Conservation (phyloP, 2,113 vertebrate genomes). For the Gavia stellata region DNA sequence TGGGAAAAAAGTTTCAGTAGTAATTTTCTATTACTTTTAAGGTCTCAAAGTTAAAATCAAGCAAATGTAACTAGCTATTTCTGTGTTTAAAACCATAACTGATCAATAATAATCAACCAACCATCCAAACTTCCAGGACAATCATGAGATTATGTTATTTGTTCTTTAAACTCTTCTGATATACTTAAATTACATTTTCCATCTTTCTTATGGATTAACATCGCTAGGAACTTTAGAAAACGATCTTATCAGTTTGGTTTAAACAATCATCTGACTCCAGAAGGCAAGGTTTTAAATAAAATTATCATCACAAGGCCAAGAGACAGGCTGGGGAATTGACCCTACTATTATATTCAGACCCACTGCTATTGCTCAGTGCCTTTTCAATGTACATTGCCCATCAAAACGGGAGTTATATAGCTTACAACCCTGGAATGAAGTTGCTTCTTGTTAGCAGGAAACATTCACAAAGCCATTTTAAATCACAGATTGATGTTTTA, state of each 20-base stretch:
- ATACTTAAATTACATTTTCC: neutral
- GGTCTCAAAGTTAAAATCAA: neutral
- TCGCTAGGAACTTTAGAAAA: neutral
- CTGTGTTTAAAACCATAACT: neutral
- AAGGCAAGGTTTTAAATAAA: neutral
- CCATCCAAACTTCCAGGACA: neutral
- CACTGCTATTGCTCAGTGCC: neutral
- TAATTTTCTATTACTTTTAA: neutral
- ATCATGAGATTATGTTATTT: neutral
- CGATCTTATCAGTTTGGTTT: neutral
- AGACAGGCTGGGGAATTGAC: neutral
- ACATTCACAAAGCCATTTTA: neutral
- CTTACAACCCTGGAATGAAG: neutral
- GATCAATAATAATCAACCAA: neutral
- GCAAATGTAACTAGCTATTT: neutral
- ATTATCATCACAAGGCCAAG: neutral
- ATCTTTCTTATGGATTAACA: neutral
- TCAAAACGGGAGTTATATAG: neutral
- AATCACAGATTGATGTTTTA: neutral
- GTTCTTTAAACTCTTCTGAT: neutral
- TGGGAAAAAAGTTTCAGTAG: neutral
- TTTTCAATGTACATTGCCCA: rapidly evolving
- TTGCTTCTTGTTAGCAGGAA: neutral
- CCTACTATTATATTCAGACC: neutral
- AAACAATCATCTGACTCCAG: neutral